A percentile compares a stretch with the other conserved stretches of the same genome.
Evolutionary conservation across 2,113 vertebrate species (phyloP).

Genomic region (Tenrec ecaudatus): DNA sequence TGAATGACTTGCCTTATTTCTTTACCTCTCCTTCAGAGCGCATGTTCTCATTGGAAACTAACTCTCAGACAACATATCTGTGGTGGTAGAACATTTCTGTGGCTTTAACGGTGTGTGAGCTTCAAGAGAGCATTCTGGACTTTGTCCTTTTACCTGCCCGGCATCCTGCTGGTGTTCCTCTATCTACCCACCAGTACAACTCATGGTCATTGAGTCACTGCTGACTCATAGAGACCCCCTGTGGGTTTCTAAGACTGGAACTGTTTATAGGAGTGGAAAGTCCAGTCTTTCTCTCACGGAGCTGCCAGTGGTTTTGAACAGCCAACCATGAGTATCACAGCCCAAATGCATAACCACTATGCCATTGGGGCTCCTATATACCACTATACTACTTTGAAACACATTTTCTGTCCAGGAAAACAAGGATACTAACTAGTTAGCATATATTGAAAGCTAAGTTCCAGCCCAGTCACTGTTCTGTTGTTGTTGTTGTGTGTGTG

Average conservation of each 20-base stretch:
- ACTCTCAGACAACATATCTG: fast-evolving
- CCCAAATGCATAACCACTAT: no score
- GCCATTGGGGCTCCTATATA: no score
- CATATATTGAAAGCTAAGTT: fast-evolving
- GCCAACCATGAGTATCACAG: no score
- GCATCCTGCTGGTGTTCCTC: fast-evolving
- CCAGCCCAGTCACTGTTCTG: fast-evolving
- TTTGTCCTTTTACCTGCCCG: fast-evolving
- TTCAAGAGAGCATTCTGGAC: fast-evolving
- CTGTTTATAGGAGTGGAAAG: no score
- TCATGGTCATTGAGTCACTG: no score
- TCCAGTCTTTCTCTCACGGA: no score
- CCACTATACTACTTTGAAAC: neutral
- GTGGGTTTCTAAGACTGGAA: no score
- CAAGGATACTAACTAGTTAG: neutral
- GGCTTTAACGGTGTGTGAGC: no score
- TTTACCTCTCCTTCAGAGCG: neutral
- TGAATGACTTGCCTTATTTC: fast-evolving
- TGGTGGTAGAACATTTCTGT: neutral
- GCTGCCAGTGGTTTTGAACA: no score
- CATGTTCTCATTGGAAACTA: fast-evolving
- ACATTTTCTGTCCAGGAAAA: neutral
- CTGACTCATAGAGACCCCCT: no score
- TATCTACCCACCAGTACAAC: no score
- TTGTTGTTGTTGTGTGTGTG: no score